phyloP scores from a whole-genome alignment of 2,888 invertebrate species.

The Anodontia alba region DNA sequence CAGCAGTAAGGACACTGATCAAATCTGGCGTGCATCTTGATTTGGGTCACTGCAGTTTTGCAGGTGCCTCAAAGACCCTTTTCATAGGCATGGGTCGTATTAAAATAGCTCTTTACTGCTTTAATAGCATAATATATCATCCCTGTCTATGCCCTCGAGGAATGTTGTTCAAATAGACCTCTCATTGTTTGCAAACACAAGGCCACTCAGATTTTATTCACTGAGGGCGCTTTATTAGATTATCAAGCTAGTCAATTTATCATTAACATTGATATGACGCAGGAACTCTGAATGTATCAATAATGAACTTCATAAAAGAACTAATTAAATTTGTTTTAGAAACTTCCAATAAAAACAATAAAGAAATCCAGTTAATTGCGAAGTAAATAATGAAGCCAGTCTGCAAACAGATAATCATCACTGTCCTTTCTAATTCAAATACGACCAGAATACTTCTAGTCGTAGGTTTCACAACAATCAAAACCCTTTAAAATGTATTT shows the following conservation, averaged over 20 bases:
- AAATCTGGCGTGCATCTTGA: no score
- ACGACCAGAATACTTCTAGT: no score
- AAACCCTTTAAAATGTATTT: no score
- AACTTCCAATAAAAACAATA: conserved; percentile 2
- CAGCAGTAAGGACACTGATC: no score
- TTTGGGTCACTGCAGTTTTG: no score
- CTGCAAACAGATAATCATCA: not conserved
- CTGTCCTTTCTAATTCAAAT: no score
- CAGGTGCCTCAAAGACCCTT: no score
- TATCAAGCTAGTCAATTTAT: not conserved
- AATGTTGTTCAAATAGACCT: not conserved
- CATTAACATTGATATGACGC: not conserved
- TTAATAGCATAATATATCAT: no score
- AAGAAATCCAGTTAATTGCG: not conserved
- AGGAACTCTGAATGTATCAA: not conserved
- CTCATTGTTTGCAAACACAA: not conserved
- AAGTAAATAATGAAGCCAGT: not conserved
- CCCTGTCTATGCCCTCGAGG: not conserved
- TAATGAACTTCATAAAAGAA: not conserved
- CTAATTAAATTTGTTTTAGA: conserved; percentile 14
- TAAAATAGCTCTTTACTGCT: no score
- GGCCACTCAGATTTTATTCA: not conserved
- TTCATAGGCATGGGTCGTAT: no score
- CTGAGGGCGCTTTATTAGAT: not conserved
- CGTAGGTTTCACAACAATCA: no score